Evolutionary conservation across 2,113 vertebrate genomes (phyloP), one percentile per base, ranked within the genome.

Genomic region (Caretta caretta): DNA sequence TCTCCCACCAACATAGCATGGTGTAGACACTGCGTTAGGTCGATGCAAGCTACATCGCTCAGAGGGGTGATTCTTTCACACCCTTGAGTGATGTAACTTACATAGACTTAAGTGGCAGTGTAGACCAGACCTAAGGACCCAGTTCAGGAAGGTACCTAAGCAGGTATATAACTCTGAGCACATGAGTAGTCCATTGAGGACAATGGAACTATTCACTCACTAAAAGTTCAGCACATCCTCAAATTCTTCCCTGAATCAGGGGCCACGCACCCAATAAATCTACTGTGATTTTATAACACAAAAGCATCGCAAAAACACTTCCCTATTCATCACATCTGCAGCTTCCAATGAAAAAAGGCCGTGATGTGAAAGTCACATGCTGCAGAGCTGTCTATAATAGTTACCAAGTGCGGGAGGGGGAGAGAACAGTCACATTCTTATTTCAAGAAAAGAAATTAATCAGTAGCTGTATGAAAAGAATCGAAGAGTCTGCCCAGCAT

Each of bases 381-480:
- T 95, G 90, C 87, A 88, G 93, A 84, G 96, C 88, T 83, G 94
- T 96, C 95, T 95, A 81, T 92, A 94, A 88, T 90, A 94, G 62
- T 90, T 97, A 92, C 94, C 95, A 95, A 97, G 72, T 53, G 29
- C 87, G 89, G 86, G 78, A 84, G 82, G 48, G 92, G 84, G 82
- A 59, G 48, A 69, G 90, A 51, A 93, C 72, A 20, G 94, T 89
- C 93, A 93, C 94, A 72, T 92, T 94, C 90, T 62, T 88, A 72
- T 84, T 96, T 95, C 89, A 92, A 94, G 90, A 82, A 88, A 95
- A 95, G 95, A 94, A 94, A 95, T 89, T 90, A 95, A 96, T 97
- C 96, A 89, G 89, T 84, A 90, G 50, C 83, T 92, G 27, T 84
- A 24, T 51, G 72, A 62, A 84, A 90, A 93, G 90, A 93, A 88